Percentiles rank a stretch among this genome's conserved stretches.
Conservation (phyloP, 2,113 vertebrate species). For the Shinisaurus crocodilurus region DNA sequence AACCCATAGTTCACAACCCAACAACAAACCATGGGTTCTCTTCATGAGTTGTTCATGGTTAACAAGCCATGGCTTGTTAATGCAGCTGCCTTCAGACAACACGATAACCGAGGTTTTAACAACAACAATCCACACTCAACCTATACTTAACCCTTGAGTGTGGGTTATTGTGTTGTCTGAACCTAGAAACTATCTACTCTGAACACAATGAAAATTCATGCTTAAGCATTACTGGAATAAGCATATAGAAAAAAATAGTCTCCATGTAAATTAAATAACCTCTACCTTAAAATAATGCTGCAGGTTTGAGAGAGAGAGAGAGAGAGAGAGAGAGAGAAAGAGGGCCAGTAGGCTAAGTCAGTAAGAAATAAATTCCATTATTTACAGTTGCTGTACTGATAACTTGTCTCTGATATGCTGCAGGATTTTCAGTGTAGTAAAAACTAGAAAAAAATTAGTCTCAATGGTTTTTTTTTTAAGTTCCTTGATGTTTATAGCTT, state of each 20-base stretch:
- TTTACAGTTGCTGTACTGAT: background rate
- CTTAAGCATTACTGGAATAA: background rate
- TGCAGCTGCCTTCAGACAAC: too few species aligned
- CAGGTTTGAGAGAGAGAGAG: background rate
- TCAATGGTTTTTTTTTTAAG: background rate
- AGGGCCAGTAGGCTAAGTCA: background rate
- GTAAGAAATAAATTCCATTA: background rate
- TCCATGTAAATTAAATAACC: accelerated
- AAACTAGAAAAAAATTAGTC: background rate
- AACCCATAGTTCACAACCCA: too few species aligned
- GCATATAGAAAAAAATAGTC: background rate
- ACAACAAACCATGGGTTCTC: too few species aligned
- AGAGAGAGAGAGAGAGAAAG: background rate
- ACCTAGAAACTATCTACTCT: background rate
- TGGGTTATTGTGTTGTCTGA: too few species aligned
- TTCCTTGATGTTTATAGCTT: background rate
- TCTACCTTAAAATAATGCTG: background rate
- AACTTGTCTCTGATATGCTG: background rate
- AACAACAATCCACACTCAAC: too few species aligned
- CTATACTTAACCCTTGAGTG: too few species aligned
- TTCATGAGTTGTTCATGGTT: too few species aligned
- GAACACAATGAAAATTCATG: background rate
- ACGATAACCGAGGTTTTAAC: too few species aligned
- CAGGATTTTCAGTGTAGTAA: conserved; percentile 4
- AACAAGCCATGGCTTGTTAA: too few species aligned